A percentile compares a stretch with the other conserved stretches of the same genome.
Conservation (phyloP, 2,113 vertebrate genomes). For the Oxyruncus cristatus region DNA sequence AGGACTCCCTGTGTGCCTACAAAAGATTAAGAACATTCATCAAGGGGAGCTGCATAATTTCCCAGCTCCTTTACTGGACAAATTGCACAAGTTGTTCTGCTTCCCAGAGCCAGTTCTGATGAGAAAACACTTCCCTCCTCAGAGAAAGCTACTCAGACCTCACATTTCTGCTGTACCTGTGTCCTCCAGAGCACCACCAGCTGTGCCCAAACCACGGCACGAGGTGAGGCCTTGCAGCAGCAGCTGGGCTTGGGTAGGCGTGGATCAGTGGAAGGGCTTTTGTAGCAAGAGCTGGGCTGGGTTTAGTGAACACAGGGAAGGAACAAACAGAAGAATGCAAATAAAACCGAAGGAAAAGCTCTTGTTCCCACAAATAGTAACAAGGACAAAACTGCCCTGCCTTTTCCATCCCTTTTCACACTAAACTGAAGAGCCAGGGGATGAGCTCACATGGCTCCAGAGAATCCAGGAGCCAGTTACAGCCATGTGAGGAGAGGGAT, state of each 20-base stretch:
- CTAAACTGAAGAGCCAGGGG: not conserved
- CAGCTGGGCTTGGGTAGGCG: not conserved
- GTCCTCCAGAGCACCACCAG: not conserved
- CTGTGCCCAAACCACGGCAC: fast-evolving
- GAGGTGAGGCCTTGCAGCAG: not conserved
- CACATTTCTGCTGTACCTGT: not conserved
- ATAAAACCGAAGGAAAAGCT: not conserved
- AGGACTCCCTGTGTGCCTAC: not conserved
- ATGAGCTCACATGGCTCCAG: not conserved
- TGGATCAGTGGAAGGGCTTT: not conserved
- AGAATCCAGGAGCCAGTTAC: not conserved
- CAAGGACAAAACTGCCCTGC: not conserved
- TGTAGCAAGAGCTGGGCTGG: not conserved
- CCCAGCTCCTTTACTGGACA: not conserved
- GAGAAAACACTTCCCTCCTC: not conserved
- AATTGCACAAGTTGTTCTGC: not conserved
- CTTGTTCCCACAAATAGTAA: not conserved
- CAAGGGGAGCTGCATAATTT: not conserved
- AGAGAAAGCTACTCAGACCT: not conserved
- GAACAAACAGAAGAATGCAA: not conserved
- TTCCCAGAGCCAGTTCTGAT: not conserved
- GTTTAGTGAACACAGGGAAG: not conserved
- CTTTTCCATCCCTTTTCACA: not conserved
- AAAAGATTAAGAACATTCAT: not conserved
- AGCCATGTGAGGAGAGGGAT: not conserved